Conservation (phyloP, 2,797 vertebrate genomes). For the Xerus rutilus region DNA sequence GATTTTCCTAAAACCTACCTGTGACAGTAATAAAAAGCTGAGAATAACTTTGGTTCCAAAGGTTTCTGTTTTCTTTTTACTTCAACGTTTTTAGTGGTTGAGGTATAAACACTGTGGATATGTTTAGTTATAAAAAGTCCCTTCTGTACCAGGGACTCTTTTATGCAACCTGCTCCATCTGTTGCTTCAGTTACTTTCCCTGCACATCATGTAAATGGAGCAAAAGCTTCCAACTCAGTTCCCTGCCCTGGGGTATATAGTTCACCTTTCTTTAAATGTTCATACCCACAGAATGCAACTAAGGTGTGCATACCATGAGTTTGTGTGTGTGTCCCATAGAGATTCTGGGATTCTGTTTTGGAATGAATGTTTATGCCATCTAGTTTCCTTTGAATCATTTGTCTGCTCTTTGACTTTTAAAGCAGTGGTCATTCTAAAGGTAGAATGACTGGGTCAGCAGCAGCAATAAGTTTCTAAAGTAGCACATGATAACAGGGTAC, state of each 20-base stretch:
- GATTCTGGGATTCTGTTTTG: background rate
- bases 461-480: background rate
- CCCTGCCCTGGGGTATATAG: background rate
- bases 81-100: background rate
- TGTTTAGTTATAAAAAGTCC: background rate
- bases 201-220: background rate
- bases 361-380: background rate
- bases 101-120: background rate
- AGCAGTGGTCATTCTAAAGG: background rate
- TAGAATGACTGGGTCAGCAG: background rate
- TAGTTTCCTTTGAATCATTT: background rate
- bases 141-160: background rate
- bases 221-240: background rate
- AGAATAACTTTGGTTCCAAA: background rate
- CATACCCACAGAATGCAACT: background rate
- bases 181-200: background rate
- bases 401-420: constrained; percentile 1
- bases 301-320: background rate
- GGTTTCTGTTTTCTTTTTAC: background rate
- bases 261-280: background rate
- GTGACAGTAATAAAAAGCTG: constrained; percentile 5
- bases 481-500: background rate
- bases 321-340: background rate
- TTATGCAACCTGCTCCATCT: background rate
- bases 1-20: background rate